These are phyloP conservation scores for Scomber scombrus DNA, from an alignment of 2,113 vertebrate species.

Conservation along the genomic window DNA sequence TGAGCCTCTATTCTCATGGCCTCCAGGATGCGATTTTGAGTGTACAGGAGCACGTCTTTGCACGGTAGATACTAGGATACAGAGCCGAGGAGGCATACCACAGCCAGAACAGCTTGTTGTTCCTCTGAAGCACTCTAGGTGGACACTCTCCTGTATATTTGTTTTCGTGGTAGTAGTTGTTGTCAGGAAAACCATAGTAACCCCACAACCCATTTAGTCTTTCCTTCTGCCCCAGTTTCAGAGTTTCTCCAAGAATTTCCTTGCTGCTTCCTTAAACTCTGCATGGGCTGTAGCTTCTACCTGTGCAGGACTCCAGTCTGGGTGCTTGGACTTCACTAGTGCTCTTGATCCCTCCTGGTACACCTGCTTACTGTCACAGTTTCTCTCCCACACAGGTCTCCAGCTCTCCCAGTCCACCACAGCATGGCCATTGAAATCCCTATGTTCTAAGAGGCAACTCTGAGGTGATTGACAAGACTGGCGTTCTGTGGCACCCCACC, in stretches of 20 bases:
- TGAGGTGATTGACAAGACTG: constrained; percentile 89
- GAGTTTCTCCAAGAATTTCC: constrained; percentile 88
- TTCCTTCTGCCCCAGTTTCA: constrained; percentile 82
- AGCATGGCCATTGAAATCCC: constrained; percentile 85
- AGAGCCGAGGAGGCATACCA: constrained; percentile 90
- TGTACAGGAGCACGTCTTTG: constrained; percentile 75
- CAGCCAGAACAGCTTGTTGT: constrained; percentile 90
- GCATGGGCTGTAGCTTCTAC: constrained; percentile 80
- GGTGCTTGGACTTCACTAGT: constrained; percentile 85
- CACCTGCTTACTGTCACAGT: constrained; percentile 89
- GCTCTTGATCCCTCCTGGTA: constrained; percentile 85
- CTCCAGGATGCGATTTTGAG: constrained; percentile 88
- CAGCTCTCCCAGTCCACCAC: constrained; percentile 97
- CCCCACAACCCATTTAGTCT: constrained; percentile 91
- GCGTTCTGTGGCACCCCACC: constrained; percentile 94
- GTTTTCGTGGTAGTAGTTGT: constrained; percentile 86
- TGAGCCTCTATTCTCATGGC: constrained; percentile 83
- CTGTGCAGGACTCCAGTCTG: constrained; percentile 80
- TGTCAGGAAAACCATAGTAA: constrained; percentile 92
- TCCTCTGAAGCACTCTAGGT: constrained; percentile 78
- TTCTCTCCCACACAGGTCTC: constrained; percentile 92
- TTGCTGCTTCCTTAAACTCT: constrained; percentile 84
- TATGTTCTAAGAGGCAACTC: constrained; percentile 77
- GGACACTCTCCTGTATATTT: constrained; percentile 90
- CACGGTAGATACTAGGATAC: constrained; percentile 93